These are phyloP conservation scores for Drosophila kanapiae DNA, from an alignment of 1,140 invertebrate species.

Conservation along the genomic window DNA sequence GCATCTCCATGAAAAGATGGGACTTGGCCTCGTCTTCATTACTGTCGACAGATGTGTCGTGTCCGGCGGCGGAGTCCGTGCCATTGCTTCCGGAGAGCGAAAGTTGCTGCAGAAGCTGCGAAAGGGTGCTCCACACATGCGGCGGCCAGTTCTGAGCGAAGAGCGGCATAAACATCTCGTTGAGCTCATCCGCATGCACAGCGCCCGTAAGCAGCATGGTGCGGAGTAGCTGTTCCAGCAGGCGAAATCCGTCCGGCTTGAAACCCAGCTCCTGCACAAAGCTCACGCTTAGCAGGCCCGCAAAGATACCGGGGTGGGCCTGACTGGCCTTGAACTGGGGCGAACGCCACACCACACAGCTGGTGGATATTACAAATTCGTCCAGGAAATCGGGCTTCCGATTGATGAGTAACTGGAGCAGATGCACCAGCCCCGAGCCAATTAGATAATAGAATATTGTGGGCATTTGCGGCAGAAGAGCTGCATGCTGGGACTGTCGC, in stretches of 20 bases:
- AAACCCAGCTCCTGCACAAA: conserved; percentile 57
- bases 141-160: conserved; percentile 73
- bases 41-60: conserved; percentile 8
- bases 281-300: conserved; percentile 53
- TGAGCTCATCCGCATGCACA: conserved; percentile 57
- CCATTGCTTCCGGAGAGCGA: conserved; percentile 27
- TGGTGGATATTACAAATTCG: conserved; percentile 8
- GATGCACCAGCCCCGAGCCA: conserved; percentile 57
- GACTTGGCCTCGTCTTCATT: conserved; percentile 67
- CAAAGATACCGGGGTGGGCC: conserved; percentile 43
- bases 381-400: conserved; percentile 37
- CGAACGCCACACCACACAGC: conserved; percentile 49
- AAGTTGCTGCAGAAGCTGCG: conserved; percentile 58
- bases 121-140: conserved; percentile 55
- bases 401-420: conserved; percentile 70
- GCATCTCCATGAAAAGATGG: conserved; percentile 81
- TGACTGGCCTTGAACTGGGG: conserved; percentile 32
- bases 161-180: conserved; percentile 65
- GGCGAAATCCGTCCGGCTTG: conserved; percentile 19
- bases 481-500: conserved; percentile 17
- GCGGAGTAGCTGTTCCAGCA: conserved; percentile 55
- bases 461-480: conserved; percentile 45
- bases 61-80: background rate
- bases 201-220: conserved; percentile 53
- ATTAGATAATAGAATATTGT: conserved; percentile 67